Evolutionary conservation across 2,113 vertebrate genomes (phyloP).

Genomic region (Vulpes ferrilata): DNA sequence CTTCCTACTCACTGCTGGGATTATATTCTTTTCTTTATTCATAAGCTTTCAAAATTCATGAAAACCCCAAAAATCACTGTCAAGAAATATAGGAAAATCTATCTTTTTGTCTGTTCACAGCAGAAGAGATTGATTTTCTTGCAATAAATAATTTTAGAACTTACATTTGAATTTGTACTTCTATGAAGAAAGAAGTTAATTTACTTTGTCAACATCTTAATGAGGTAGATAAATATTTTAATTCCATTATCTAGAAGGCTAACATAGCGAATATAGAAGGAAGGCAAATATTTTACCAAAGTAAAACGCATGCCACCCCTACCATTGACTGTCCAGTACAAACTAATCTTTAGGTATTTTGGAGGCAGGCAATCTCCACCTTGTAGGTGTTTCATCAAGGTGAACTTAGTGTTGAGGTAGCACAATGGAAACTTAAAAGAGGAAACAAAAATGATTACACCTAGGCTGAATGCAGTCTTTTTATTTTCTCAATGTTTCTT

Average conservation of each 20-base stretch:
- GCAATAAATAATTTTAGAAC: background rate
- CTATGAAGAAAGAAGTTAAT: slow-evolving; percentile 26
- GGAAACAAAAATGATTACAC: background rate
- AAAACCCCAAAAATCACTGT: slow-evolving; percentile 60
- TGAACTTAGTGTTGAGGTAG: background rate
- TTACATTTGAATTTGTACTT: background rate
- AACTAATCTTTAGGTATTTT: background rate
- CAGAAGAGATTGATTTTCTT: background rate
- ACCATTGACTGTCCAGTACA: background rate
- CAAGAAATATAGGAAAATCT: slow-evolving; percentile 39
- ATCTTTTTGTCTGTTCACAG: background rate
- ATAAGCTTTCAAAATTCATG: slow-evolving; percentile 60
- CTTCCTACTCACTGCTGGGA: slow-evolving; percentile 54
- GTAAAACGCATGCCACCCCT: background rate
- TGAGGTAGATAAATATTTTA: background rate
- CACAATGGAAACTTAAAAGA: background rate
- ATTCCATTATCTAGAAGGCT: background rate
- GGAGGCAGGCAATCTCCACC: background rate
- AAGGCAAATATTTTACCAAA: background rate
- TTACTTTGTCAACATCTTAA: background rate
- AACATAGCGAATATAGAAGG: background rate
- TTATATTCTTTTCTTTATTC: slow-evolving; percentile 58
- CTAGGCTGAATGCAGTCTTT: background rate
- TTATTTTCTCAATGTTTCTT: slow-evolving; percentile 47
- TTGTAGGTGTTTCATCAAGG: background rate